Evolutionary conservation across 2,113 vertebrate species (phyloP).

Genomic region (Oenanthe melanoleuca): DNA sequence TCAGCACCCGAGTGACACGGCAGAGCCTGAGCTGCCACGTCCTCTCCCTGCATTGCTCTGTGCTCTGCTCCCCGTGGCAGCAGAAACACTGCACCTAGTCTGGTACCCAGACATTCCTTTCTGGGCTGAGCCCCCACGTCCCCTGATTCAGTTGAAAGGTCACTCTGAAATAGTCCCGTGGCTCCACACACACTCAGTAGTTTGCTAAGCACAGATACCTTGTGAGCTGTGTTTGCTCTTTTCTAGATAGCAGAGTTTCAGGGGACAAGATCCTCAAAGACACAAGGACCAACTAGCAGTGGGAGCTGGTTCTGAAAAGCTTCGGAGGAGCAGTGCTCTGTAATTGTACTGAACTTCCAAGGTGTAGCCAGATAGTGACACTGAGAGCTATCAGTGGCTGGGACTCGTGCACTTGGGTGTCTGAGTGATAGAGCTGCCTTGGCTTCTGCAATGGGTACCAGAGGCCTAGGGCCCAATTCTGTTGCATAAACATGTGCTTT

Average conservation of each 20-base stretch:
- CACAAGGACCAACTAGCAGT: background rate
- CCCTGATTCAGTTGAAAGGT: background rate
- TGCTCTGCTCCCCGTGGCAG: no score
- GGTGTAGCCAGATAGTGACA: background rate
- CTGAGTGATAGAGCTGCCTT: background rate
- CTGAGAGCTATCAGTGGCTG: background rate
- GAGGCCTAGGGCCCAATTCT: background rate
- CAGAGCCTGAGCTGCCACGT: no score
- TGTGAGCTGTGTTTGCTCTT: background rate
- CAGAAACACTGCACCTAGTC: no score
- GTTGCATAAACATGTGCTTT: background rate
- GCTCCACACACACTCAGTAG: background rate
- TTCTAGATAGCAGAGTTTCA: background rate
- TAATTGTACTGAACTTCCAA: background rate
- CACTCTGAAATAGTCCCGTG: background rate
- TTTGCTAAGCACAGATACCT: background rate
- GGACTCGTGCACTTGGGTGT: background rate
- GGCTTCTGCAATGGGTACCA: background rate
- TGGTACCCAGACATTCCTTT: no score
- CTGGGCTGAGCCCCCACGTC: no score
- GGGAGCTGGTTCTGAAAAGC: background rate
- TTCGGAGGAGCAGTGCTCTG: background rate
- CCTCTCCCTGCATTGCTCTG: no score
- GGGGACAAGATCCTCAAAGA: background rate
- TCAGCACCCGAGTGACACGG: no score